Percentiles rank a stretch among this genome's conserved stretches.
Conservation (phyloP, 2,797 vertebrate genomes). For the Gambusia yucatana region DNA sequence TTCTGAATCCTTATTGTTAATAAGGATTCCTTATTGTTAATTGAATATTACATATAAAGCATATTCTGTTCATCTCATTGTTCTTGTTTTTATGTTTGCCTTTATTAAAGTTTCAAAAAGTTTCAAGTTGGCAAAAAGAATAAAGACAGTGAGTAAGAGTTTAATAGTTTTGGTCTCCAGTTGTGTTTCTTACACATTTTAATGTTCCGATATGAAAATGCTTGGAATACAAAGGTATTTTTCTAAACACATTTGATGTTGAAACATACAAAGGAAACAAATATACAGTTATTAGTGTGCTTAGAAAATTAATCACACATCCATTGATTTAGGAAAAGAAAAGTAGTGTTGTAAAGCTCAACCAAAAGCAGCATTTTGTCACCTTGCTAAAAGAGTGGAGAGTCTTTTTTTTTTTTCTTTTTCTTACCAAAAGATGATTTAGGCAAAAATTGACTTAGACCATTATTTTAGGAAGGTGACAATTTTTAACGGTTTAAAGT, state of each 20-base stretch:
- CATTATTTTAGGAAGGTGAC: too few species aligned
- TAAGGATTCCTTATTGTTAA: neutral
- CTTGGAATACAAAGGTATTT: neutral
- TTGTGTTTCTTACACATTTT: conserved; percentile 18
- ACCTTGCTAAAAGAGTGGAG: too few species aligned
- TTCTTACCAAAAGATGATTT: neutral
- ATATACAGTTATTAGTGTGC: neutral
- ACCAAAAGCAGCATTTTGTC: neutral
- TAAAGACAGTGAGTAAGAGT: conserved; percentile 7
- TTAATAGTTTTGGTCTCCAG: conserved; percentile 45
- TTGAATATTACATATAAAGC: neutral
- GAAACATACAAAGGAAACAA: conserved; percentile 2
- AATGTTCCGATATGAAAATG: neutral
- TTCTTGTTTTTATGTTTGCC: neutral
- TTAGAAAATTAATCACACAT: neutral
- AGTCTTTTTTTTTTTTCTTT: too few species aligned
- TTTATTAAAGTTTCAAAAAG: conserved; percentile 2
- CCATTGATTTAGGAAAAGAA: neutral
- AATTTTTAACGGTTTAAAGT: neutral
- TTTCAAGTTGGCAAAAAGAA: neutral
- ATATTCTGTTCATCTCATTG: neutral
- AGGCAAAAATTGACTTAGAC: neutral
- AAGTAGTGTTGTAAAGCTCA: neutral
- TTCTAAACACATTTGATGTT: conserved; percentile 4
- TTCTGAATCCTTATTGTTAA: neutral